Conservation (phyloP, 2,113 vertebrate genomes). For the Turdus rufiventris region DNA sequence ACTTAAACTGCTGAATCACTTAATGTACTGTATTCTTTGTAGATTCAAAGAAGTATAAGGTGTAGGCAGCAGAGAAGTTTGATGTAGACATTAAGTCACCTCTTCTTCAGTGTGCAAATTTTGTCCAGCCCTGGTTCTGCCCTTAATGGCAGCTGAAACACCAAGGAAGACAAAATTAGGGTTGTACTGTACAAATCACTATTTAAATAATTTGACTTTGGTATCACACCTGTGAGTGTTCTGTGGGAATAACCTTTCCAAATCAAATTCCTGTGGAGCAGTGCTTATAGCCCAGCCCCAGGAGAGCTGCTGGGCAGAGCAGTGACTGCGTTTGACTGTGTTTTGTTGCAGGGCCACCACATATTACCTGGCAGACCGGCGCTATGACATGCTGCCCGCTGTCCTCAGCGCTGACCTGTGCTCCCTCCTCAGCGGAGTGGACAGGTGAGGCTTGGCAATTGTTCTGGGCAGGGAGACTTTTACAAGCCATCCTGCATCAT, state of each 20-base stretch:
- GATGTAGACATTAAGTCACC: neutral
- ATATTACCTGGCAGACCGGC: slow-evolving; percentile 89
- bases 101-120: neutral
- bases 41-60: neutral
- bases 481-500: no score
- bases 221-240: neutral
- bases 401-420: slow-evolving; percentile 88
- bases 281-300: fast-evolving
- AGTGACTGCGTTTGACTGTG: neutral
- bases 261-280: neutral
- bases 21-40: neutral
- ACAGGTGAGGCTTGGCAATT: slow-evolving; percentile 75
- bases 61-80: neutral
- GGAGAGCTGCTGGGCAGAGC: neutral
- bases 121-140: neutral
- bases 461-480: neutral
- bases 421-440: slow-evolving; percentile 88
- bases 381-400: slow-evolving; percentile 91
- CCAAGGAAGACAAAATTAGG: neutral
- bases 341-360: slow-evolving; percentile 84
- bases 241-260: neutral
- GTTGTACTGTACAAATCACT: neutral
- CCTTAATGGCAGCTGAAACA: neutral
- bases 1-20: neutral
- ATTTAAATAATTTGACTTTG: neutral